Evolutionary conservation across 92 coral and sea anemone species (phyloP), one percentile per base, ranked within the genome.

Genomic region (Bergia sp.): DNA sequence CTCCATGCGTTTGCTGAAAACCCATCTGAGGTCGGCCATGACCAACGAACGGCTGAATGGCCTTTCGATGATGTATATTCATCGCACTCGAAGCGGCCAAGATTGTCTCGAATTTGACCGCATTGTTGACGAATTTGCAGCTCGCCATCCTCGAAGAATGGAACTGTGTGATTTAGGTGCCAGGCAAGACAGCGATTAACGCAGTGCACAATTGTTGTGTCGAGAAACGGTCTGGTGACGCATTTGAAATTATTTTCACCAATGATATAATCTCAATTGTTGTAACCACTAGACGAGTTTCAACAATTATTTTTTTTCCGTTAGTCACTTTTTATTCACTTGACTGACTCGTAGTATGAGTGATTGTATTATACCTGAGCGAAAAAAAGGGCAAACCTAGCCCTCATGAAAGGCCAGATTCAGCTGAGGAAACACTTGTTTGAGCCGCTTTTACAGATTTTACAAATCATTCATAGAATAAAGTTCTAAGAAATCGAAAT

Each of bases 11-110:
- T 50, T 87, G 6, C 57, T 87, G 37, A 87, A 87, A 72, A 42
- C 85, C 23, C 69, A 82, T 7, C 20, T 87, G 39, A 76, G 85
- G 40, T 87, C 75, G 21, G 13, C 61, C 81, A 77, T 77, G 39
- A 77, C 15, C 13, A 77, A 77, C 81, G 11, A 37, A 77, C 57
- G 90, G 11, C 61, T 87, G 47, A 87, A 76, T 86, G 82, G 82
- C 29, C 89, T 86, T 76, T 3, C 89, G 80, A 86, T 86, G 89
- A 42, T 86, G 49, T 87, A 16, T 77, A 82, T 87, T 7, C 85
- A 87, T 82, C 43, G 77, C 0, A 82, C 23, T 40, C 67, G 85
- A 23, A 77, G 90, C 65, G 37, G 29, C 90, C 61, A 5, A 77
- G 37, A 77, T 1, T 12, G 15, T 77, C 81, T 44, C 81, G 44